Evolutionary conservation across 2,797 vertebrate species (phyloP).

Genomic region (Podarcis siculus): DNA sequence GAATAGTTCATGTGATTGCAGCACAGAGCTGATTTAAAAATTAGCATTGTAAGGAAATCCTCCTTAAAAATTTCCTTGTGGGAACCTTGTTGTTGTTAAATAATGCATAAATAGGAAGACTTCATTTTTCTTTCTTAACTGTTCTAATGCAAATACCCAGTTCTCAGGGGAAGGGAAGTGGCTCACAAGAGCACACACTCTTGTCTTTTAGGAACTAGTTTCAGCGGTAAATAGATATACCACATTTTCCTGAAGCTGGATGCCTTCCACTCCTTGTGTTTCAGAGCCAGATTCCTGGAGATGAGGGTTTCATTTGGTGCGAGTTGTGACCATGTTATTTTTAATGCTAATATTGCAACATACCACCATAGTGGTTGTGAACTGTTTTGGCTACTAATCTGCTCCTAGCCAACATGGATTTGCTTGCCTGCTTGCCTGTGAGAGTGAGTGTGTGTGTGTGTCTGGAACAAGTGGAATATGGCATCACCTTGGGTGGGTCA

Average conservation of each 20-base stretch:
- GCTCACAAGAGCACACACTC: neutral
- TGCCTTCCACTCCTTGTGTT: constrained; percentile 14
- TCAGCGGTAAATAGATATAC: neutral
- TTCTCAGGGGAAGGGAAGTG: neutral
- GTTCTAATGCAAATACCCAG: neutral
- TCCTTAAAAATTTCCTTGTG: neutral
- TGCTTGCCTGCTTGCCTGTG: constrained; percentile 6
- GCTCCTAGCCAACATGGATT: neutral
- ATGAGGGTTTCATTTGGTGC: neutral
- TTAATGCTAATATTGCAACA: neutral
- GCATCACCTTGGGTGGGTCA: constrained; percentile 23
- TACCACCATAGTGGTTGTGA: neutral
- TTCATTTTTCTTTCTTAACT: neutral
- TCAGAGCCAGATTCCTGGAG: constrained; percentile 7
- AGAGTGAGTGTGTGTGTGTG: neutral
- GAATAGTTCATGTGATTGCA: neutral
- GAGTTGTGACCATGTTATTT: neutral
- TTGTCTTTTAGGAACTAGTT: neutral
- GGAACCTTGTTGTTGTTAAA: neutral
- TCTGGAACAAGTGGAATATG: neutral
- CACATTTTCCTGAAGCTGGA: neutral
- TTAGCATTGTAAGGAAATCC: neutral
- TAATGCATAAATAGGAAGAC: neutral
- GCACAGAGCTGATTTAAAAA: neutral
- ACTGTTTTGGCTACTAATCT: neutral